These are phyloP conservation scores for Eupelmus urozonus DNA, from an alignment of 2,888 invertebrate genomes.

Conservation along the genomic window DNA sequence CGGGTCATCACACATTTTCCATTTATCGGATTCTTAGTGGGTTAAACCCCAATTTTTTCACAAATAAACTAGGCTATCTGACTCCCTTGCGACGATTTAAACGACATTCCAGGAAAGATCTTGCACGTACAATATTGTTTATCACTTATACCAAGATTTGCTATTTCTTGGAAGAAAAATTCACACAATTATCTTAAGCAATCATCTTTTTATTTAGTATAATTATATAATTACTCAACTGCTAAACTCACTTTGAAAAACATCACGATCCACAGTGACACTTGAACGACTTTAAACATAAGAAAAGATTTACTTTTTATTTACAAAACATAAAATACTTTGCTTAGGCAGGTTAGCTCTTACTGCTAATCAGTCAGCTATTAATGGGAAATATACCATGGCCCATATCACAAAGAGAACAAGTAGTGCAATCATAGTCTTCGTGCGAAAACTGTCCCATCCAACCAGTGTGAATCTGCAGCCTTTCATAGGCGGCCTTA, in stretches of 20 bases:
- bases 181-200: background rate
- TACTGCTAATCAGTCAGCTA: background rate
- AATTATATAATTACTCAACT: too few species aligned
- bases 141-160: too few species aligned
- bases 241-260: too few species aligned
- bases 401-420: constrained; percentile 78
- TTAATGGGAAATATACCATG: constrained; percentile 76
- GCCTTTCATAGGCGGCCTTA: constrained; percentile 59
- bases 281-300: too few species aligned
- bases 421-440: constrained; percentile 73
- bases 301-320: too few species aligned
- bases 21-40: constrained; percentile 29
- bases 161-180: background rate
- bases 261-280: background rate
- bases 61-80: constrained; percentile 22
- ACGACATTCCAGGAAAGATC: too few species aligned
- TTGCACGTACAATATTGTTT: too few species aligned
- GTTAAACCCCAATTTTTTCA: constrained; percentile 13
- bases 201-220: too few species aligned
- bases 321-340: too few species aligned
- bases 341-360: too few species aligned
- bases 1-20: constrained; percentile 32
- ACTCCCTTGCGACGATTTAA: too few species aligned
- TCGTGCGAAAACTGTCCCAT: constrained; percentile 78
- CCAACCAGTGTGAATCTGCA: constrained; percentile 73